Evolutionary conservation across 2,797 vertebrate species (phyloP), one percentile per base, ranked within the genome.

Genomic region (Trematomus bernacchii): DNA sequence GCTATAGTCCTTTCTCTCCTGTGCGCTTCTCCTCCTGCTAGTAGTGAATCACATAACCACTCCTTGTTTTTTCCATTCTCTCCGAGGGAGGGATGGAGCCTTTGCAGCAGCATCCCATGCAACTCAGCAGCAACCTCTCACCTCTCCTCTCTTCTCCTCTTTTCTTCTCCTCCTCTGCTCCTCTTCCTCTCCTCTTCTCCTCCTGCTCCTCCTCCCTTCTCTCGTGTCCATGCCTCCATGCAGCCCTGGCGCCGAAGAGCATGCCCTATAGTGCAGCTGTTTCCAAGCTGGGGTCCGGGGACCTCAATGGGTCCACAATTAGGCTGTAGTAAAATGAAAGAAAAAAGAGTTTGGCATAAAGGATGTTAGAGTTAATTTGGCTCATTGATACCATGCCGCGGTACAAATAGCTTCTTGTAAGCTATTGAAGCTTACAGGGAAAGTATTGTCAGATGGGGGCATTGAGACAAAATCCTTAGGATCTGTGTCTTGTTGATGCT

Each of bases 11-110:
- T 87, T 87, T 91, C 91, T 92, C 89, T 88, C 84, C 75, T 33
- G 80, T 64, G 77, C 87, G 77, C 86, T 79, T 81, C 83, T 85
- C 80, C 73, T 86, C 63, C 79, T 66, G 84, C 87, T 84, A 47
- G 85, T 84, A 77, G 73, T 90, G 86, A 91, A 91, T 89, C 89
- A 91, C 87, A 91, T 81, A 92, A 91, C 92, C 92, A 90, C 91
- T 92, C 93, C 93, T 93, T 92, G 89, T 89, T 93, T 89, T 92
- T 85, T 85, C 73, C 65, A 71, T 76, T 80, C 79, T 82, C 74
- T 79, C 73, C 69, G 77, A 77, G 88, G 77, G 89, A 86, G 85
- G 83, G 89, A 89, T 86, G 77, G 87, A 91, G 86, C 83, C 81
- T 61, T 40, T 76, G 85, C 83, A 85, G 83, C 86, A 83, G 88